Base-by-base conservation (phyloP, 1,140 invertebrate species). In the Pinna nobilis region DNA sequence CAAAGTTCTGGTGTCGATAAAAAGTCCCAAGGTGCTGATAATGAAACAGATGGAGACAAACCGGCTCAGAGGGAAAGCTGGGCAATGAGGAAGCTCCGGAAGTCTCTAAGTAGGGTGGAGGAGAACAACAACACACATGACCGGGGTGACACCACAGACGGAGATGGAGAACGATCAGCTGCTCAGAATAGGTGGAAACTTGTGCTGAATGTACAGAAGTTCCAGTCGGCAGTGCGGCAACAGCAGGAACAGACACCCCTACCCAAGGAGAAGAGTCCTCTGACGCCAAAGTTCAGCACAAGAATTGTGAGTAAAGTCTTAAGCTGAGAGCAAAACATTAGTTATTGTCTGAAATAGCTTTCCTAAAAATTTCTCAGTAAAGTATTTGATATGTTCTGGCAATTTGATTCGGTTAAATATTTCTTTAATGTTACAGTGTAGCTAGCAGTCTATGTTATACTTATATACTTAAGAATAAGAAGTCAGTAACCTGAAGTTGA, bases 181-280 rank as follows among this genome's bases (percentile, higher is more conserved):
- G 77, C 76, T 13, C 53, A 79, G 47, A 74, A 75, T 33, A 75
- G 82, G 25, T 86, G 85, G 85, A 81, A 73, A 50, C 73, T 85
- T 78, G 78, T 84, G 55, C 72, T 85, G 11, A 82, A 85, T 70
- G 81, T 85, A 1, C 69, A 81, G 65, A 87, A 84, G 68, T 81
- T 84, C 68, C 79, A 84, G 55, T 79, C 79, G n/a, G 77, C 74
- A 20, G 75, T 78, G 4, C 79, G 75, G 11, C 66, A 65, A 32
- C 66, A 65, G 44, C 66, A 75, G n/a, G 28, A 32, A 6, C 51
- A 44, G 18, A 59, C 66, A 18, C 66, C 66, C 13, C 35, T 68
- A 7, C 65, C 65, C 49, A 35, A 69, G 18, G 66, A 68, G 35
- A 66, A 73, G 53, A 73, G 37, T 35, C 59, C 70, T 0, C 44